Percentiles rank a stretch among this genome's conserved stretches.
Evolutionary conservation across 2,797 vertebrate genomes (phyloP).

Genomic region (Ctenopoma kingsleyae): DNA sequence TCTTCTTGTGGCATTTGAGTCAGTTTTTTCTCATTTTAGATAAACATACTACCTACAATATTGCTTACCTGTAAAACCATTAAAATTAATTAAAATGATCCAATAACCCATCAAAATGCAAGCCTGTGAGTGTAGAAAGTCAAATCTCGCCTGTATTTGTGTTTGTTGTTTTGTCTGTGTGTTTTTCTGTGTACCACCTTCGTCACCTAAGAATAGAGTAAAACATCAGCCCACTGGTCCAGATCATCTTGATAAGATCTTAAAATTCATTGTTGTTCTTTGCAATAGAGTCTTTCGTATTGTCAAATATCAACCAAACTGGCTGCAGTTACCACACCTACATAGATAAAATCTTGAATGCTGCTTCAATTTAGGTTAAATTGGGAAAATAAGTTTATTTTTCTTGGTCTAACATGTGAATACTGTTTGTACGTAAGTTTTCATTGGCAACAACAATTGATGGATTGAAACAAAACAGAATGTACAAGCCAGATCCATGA

Average conservation of each 20-base stretch:
- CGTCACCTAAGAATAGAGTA: no score
- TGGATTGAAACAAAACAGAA: conserved; percentile 8
- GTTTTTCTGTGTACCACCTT: background rate
- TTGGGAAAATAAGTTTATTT: background rate
- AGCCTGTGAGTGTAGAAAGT: background rate
- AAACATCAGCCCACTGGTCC: background rate
- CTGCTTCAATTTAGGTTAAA: background rate
- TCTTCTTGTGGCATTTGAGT: background rate
- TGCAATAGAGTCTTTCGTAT: background rate
- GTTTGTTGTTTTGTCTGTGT: background rate
- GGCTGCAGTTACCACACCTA: background rate
- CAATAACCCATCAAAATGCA: background rate
- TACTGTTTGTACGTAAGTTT: background rate
- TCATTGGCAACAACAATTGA: background rate
- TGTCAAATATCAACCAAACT: background rate
- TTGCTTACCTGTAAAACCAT: background rate
- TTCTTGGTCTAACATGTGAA: background rate
- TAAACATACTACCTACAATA: no score
- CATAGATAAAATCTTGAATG: conserved; percentile 2
- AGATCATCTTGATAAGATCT: background rate
- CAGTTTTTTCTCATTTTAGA: no score
- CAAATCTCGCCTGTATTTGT: no score
- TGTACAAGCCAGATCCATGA: background rate
- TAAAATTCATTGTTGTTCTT: background rate
- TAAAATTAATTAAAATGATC: background rate